phyloP scores from a whole-genome alignment of 1,140 invertebrate genomes.

The Stratiolaelaps scimitus region DNA sequence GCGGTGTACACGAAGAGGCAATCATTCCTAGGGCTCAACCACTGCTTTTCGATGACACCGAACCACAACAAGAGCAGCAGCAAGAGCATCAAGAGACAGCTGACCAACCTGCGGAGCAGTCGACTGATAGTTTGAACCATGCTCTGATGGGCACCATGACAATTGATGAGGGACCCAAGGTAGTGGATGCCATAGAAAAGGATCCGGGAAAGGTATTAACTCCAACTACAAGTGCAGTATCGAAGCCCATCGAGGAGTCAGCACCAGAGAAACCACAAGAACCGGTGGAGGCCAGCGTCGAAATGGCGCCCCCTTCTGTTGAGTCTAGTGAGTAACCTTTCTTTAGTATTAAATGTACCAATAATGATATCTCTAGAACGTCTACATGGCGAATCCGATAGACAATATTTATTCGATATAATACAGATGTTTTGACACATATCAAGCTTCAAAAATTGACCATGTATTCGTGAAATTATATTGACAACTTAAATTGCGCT shows the following conservation, averaged over 20 bases:
- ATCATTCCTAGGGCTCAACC: conserved; percentile 22
- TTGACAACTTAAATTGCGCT: too few species aligned
- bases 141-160: not conserved
- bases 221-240: not conserved
- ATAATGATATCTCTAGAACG: too few species aligned
- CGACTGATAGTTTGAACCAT: too few species aligned
- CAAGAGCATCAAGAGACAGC: too few species aligned
- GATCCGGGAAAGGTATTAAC: not conserved
- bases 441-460: too few species aligned
- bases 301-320: not conserved
- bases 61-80: not conserved
- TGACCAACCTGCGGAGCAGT: too few species aligned
- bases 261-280: not conserved
- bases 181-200: conserved; percentile 18
- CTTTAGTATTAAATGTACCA: too few species aligned
- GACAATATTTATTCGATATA: too few species aligned
- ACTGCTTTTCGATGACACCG: not conserved
- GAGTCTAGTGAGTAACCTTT: not conserved
- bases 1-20: conserved; percentile 1
- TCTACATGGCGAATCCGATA: too few species aligned
- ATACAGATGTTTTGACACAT: too few species aligned
- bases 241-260: not conserved
- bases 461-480: too few species aligned
- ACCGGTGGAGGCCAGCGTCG: not conserved
- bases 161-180: not conserved